Conservation (phyloP, 2,888 invertebrate species). For the Philopedon plagiatum region DNA sequence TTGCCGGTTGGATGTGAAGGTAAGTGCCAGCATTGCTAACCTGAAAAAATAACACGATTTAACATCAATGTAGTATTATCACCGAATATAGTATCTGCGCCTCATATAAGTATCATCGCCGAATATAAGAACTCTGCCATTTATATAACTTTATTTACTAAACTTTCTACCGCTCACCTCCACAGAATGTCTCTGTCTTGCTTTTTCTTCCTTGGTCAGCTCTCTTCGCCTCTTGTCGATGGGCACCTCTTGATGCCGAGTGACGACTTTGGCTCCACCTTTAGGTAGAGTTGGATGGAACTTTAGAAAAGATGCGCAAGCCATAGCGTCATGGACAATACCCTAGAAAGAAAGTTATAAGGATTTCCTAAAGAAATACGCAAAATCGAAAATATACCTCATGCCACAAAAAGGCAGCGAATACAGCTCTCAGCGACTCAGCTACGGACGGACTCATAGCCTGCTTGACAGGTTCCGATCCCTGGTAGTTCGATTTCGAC, state of each 20-base stretch:
- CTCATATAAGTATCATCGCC: too few species aligned
- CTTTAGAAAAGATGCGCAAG: constrained; percentile 95
- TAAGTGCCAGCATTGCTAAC: constrained; percentile 76
- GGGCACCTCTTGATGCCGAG: constrained; percentile 69
- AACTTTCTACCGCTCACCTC: too few species aligned
- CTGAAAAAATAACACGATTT: constrained; percentile 16
- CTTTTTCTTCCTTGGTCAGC: constrained; percentile 74
- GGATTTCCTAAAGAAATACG: too few species aligned
- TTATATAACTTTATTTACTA: too few species aligned
- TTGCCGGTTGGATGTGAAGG: constrained; percentile 84
- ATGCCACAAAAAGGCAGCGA: constrained; percentile 97
- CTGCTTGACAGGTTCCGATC: constrained; percentile 78
- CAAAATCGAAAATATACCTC: constrained; percentile 71
- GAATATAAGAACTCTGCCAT: too few species aligned
- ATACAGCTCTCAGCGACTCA: constrained; percentile 93
- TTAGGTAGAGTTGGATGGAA: constrained; percentile 92
- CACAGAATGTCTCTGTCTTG: constrained; percentile 88
- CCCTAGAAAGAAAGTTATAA: constrained; percentile 67
- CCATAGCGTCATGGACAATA: constrained; percentile 97
- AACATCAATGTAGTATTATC: background rate
- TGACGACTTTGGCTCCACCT: constrained; percentile 82
- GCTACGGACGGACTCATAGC: constrained; percentile 94
- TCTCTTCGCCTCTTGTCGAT: constrained; percentile 70
- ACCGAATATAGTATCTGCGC: too few species aligned
- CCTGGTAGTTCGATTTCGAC: constrained; percentile 63